Evolutionary conservation across 1,140 invertebrate species (phyloP).

Genomic region (Drosophila orena): DNA sequence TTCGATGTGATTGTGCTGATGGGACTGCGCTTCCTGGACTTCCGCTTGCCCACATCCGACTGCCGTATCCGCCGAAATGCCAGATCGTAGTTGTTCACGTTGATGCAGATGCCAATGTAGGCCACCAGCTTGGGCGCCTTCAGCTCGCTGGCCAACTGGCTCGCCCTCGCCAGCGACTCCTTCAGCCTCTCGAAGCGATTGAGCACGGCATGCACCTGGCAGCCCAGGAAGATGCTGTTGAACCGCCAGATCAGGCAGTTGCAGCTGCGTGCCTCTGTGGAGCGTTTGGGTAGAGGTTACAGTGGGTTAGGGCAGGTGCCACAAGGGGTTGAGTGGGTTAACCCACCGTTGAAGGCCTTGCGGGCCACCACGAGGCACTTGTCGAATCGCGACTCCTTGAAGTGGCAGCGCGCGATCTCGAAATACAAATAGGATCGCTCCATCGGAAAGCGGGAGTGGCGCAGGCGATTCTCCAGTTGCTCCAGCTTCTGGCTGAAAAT

Average conservation of each 20-base stretch:
- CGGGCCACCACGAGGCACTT: conserved; percentile 38
- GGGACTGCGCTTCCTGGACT: not conserved
- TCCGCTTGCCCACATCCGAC: not conserved
- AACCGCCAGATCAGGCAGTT: conserved; percentile 52
- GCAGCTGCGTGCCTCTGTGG: conserved; percentile 50
- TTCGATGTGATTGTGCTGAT: not conserved
- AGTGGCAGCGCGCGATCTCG: conserved; percentile 54
- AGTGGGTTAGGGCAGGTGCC: not conserved
- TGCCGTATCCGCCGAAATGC: conserved; percentile 1
- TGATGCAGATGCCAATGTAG: conserved; percentile 45
- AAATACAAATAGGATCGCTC: conserved; percentile 52
- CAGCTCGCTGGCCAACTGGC: conserved; percentile 28
- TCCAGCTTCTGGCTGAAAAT: conserved; percentile 39
- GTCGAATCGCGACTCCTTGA: conserved; percentile 40
- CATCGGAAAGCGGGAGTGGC: conserved; percentile 50
- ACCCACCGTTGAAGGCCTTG: conserved; percentile 38
- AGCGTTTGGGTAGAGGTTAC: too few relatives aligned
- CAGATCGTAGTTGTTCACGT: conserved; percentile 50
- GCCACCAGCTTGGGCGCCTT: conserved; percentile 32
- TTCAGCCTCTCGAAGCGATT: conserved; percentile 40
- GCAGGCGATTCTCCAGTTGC: conserved; percentile 40
- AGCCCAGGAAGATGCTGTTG: conserved; percentile 54
- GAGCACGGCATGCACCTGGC: conserved; percentile 57
- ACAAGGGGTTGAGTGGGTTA: not conserved
- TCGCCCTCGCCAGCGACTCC: conserved; percentile 43